Percentiles rank a stretch among this genome's conserved stretches.
Conservation (phyloP, 2,797 vertebrate species). For the Chelidonichthys spinosus region DNA sequence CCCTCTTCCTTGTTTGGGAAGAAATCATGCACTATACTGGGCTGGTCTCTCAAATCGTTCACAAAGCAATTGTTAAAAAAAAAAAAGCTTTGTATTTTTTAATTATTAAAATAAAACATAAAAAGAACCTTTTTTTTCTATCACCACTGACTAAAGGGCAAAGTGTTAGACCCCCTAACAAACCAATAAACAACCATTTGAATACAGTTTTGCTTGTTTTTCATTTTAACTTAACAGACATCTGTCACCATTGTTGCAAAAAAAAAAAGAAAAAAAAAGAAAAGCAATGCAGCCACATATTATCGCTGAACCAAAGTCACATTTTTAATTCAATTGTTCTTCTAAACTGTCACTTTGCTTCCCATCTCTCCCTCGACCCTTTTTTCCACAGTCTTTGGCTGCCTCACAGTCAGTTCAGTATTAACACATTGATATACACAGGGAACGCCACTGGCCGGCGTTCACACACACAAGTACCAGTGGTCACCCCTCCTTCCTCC, state of each 20-base stretch:
- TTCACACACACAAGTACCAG: slow-evolving; percentile 87
- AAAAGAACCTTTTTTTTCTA: slow-evolving; percentile 84
- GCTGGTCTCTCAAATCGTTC: slow-evolving; percentile 84
- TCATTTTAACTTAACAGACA: slow-evolving; percentile 89
- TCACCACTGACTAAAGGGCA: slow-evolving; percentile 88
- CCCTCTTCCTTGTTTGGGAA: slow-evolving; percentile 79
- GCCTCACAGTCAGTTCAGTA: slow-evolving; percentile 86
- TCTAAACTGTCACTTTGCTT: slow-evolving; percentile 69
- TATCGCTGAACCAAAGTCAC: slow-evolving; percentile 86
- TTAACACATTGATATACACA: slow-evolving; percentile 87
- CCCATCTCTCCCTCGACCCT: slow-evolving; percentile 53
- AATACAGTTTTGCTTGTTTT: slow-evolving; percentile 85
- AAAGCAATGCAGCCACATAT: slow-evolving; percentile 81
- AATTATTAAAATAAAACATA: slow-evolving; percentile 88
- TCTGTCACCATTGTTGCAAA: slow-evolving; percentile 85
- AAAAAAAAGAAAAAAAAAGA: slow-evolving; percentile 60
- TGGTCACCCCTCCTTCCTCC: slow-evolving; percentile 68
- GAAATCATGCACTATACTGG: slow-evolving; percentile 92
- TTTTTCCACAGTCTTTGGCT: slow-evolving; percentile 82
- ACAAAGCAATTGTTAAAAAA: slow-evolving; percentile 84
- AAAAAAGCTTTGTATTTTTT: slow-evolving; percentile 76
- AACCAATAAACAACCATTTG: slow-evolving; percentile 87
- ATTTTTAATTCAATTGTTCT: slow-evolving; percentile 80
- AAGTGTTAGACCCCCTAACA: slow-evolving; percentile 86
- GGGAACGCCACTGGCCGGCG: slow-evolving; percentile 81